These are phyloP conservation scores for Ctenomys sociabilis DNA, from an alignment of 2,113 vertebrate genomes.

Conservation along the genomic window DNA sequence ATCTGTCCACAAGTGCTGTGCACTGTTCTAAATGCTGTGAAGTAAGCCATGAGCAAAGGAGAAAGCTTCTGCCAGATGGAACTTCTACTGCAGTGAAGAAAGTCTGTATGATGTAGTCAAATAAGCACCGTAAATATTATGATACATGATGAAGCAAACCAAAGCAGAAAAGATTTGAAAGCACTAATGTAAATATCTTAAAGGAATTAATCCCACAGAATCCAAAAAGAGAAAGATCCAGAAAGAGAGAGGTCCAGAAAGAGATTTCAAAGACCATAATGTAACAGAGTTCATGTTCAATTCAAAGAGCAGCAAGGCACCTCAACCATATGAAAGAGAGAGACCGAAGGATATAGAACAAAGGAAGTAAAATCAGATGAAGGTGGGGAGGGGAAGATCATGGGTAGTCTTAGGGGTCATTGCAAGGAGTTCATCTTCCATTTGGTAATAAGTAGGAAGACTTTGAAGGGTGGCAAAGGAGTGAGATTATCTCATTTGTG, in stretches of 20 bases:
- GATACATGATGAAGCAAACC: background rate
- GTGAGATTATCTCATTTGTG: background rate
- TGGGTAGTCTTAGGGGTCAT: too few relatives aligned
- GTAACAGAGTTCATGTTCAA: background rate
- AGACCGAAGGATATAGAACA: background rate
- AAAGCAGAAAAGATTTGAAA: constrained; percentile 10
- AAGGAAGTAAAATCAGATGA: background rate
- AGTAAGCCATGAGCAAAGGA: constrained; percentile 34
- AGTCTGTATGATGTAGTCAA: background rate
- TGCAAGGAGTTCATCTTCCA: background rate
- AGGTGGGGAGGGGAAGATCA: background rate
- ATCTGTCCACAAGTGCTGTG: background rate
- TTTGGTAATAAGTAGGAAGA: background rate
- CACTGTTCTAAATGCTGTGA: background rate
- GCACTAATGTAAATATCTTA: background rate
- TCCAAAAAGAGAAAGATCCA: background rate
- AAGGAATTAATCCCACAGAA: background rate
- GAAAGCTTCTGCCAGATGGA: background rate
- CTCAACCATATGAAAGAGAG: background rate
- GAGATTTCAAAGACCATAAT: background rate
- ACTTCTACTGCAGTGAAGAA: background rate
- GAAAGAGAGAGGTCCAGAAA: background rate
- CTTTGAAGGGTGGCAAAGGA: background rate
- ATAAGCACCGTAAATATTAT: background rate
- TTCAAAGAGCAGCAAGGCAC: background rate